These are phyloP conservation scores for Acanthoscelides obtectus DNA, from an alignment of 2,888 invertebrate species.

Conservation along the genomic window DNA sequence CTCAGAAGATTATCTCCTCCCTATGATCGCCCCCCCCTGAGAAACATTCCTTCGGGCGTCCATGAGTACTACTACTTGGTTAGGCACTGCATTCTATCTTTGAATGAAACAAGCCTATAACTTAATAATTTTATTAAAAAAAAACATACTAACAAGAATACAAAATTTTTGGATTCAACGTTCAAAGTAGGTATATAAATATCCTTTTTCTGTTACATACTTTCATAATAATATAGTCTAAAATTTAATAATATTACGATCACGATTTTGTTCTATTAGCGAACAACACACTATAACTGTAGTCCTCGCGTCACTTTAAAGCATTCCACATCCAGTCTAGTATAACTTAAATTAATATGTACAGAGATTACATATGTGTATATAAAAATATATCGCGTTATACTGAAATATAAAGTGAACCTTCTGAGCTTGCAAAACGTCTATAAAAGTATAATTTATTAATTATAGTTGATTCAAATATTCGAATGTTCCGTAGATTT, in stretches of 20 bases:
- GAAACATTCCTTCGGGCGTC: no score
- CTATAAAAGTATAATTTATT: no score
- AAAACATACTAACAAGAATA: constrained; percentile 27
- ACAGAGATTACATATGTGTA: neutral
- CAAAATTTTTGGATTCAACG: constrained; percentile 23
- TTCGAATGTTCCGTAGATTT: no score
- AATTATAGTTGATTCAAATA: no score
- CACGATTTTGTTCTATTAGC: constrained; percentile 6
- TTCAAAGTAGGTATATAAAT: constrained; percentile 21
- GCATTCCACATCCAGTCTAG: neutral
- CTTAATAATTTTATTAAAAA: constrained; percentile 25
- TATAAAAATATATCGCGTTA: neutral
- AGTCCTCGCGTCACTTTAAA: neutral
- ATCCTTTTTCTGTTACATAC: constrained; percentile 18
- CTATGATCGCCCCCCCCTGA: no score
- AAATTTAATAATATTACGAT: constrained; percentile 5
- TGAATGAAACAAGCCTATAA: neutral
- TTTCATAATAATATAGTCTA: constrained; percentile 8
- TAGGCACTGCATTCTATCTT: no score
- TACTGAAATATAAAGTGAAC: neutral
- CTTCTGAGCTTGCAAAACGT: no score
- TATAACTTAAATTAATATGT: neutral
- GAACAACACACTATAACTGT: neutral
- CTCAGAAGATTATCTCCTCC: no score
- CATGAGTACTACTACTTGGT: no score